Evolutionary conservation across 1,140 invertebrate species (phyloP), one percentile per base, ranked within the genome.

Genomic region (Zaprionus lachaisei): DNA sequence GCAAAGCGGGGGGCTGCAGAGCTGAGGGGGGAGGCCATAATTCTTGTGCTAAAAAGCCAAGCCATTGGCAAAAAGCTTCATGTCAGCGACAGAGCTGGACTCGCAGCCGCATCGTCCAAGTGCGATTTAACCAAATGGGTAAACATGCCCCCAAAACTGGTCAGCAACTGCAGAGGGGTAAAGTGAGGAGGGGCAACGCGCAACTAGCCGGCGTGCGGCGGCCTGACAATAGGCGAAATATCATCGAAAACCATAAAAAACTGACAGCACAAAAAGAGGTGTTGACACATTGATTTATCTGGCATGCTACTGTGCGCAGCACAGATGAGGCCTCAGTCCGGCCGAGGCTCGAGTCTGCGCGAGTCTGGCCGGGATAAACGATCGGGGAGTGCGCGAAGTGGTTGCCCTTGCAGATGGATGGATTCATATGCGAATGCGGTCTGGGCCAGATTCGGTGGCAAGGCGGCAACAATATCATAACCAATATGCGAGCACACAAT

Each of bases 271-370:
- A 92, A 92, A 92, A 92, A 92, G 89, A 92, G 91, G 91, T 92
- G 91, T 92, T 92, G 91, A 92, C 91, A 92, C 91, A 91, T 92
- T 92, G 91, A 92, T 92, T 92, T 92, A 92, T 92, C 91, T 92
- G 87, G 91, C 91, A 92, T 91, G 91, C 91, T 92, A 92, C 91
- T 87, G 91, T 92, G 79, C 81, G 77, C 80, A 83, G 85, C 84
- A 90, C 81, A 87, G 83, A 86, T 89, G 83, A 86, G 83, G 20
- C 58, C 62, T 60, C 34, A 58, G 41, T 34, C n/a, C 37, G 11
- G 56, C 14, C 4, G 47, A 4, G 12, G 15, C 38, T 14, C 38
- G 38, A 14, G 4, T 6, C 14, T n/a, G 12, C 15, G 41, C 41
- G 14, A 47, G 15, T 15, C 51, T 65, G 51, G 51, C 22, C 37